Base-by-base conservation (phyloP, 2,888 invertebrate genomes). In the Luperina testacea region DNA sequence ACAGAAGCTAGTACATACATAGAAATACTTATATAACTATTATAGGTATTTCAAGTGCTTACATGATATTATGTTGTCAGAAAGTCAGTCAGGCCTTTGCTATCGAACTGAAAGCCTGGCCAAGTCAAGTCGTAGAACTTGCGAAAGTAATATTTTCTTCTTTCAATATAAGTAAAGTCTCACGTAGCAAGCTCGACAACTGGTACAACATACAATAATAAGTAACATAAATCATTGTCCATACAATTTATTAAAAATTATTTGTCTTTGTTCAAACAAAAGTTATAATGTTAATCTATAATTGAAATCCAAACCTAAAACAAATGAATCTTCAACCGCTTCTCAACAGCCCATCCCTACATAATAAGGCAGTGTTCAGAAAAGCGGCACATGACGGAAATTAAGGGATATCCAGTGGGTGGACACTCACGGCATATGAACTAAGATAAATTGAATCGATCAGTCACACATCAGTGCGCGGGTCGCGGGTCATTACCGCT, bases 391-490 rank as follows among this genome's bases (percentile, higher is more conserved):
- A 48, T 13, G 45, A 42, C 69, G 80, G 73, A 84, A 87, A 86
- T 80, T 38, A 80, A 75, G 63, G 51, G n/a, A 51, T 59, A 57
- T 57, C 38, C 72, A 77, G 65, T 80, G 64, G 84, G 67, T 78
- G 84, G 63, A 77, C 65, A 73, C 71, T 86, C 57, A 69, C 59
- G 65, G 76, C 48, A 77, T 67, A 72, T 84, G 80, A 80, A 80
- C 75, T 75, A 80, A 84, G 85, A 85, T 85, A 87, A 87, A 85
- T 85, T 84, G 85, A 75, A 72, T 69, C 85, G 80, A 85, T 85
- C 87, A 80, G 77, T 84, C 85, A 85, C 87, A 85, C 84, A 87
- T 87, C 74, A 77, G 51, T 77, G 77, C 64, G 27, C 51, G 77
- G 80, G 77, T 84, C 80, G 72, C 51, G 87, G 76, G 65, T 84